Evolutionary conservation across 2,113 vertebrate genomes (phyloP).

Genomic region (Noturus placidus): DNA sequence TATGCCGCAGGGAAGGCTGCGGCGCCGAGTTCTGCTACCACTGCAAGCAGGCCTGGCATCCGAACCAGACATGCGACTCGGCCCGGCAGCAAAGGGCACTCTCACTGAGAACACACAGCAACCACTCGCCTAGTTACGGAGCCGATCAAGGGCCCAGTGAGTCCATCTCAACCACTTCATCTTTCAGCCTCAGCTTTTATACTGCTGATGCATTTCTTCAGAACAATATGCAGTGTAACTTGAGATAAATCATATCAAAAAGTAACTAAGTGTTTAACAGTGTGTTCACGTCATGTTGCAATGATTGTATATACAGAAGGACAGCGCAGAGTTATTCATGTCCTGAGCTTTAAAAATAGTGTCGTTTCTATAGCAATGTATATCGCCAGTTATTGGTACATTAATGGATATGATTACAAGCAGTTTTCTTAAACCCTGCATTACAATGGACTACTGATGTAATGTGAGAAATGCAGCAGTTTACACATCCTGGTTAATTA

Average conservation of each 20-base stretch:
- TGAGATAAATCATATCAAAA: neutral
- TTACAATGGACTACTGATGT: neutral
- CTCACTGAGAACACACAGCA: constrained; percentile 87
- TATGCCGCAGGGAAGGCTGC: constrained; percentile 92
- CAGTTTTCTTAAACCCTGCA: neutral
- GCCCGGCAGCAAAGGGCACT: constrained; percentile 93
- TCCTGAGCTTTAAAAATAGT: neutral
- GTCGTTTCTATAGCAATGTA: neutral
- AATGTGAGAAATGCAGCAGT: neutral
- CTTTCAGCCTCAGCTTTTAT: neutral
- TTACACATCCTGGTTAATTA: neutral
- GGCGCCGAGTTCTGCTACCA: constrained; percentile 98
- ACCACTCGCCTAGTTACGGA: constrained; percentile 92
- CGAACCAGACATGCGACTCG: constrained; percentile 97
- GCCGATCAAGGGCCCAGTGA: constrained; percentile 91
- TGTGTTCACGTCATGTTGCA: neutral
- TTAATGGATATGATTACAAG: neutral
- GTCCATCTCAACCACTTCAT: constrained; percentile 21
- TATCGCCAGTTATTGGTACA: neutral
- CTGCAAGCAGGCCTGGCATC: constrained; percentile 99
- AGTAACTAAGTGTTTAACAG: neutral
- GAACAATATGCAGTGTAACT: neutral
- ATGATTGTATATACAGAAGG: neutral
- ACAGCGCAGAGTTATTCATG: neutral
- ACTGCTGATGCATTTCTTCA: neutral